Conservation (phyloP, 1,140 invertebrate species). For the Euura lappo region DNA sequence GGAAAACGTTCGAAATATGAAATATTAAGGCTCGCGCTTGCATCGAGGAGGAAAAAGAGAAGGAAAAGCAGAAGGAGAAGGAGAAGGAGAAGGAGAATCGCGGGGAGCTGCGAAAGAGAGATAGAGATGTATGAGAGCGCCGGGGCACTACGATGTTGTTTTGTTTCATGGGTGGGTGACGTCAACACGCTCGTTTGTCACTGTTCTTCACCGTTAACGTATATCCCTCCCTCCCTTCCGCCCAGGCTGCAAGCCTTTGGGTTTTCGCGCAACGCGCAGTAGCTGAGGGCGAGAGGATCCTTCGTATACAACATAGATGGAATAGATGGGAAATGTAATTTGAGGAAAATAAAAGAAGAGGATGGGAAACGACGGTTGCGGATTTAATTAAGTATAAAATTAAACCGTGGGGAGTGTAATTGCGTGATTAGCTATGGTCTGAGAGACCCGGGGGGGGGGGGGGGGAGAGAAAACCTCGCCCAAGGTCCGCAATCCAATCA, state of each 20-base stretch:
- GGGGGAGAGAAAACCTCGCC: too few relatives aligned
- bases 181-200: slow-evolving; percentile 6
- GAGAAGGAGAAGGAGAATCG: too few relatives aligned
- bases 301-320: too few relatives aligned
- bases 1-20: slow-evolving; percentile 5
- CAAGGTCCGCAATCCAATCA: neutral
- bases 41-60: too few relatives aligned
- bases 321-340: too few relatives aligned
- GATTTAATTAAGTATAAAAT: slow-evolving; percentile 8
- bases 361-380: neutral
- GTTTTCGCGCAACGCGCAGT: too few relatives aligned
- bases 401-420: slow-evolving; percentile 5
- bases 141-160: neutral
- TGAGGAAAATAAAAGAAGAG: too few relatives aligned
- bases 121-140: too few relatives aligned
- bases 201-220: neutral
- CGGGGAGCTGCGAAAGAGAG: too few relatives aligned
- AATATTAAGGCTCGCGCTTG: neutral
- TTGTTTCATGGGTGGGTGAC: slow-evolving; percentile 4
- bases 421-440: neutral
- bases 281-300: too few relatives aligned
- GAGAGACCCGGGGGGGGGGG: too few relatives aligned
- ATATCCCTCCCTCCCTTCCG: neutral
- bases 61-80: too few relatives aligned
- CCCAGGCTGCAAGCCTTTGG: neutral